These are phyloP conservation scores for Garra rufa DNA, from an alignment of 2,113 vertebrate genomes.

Conservation along the genomic window DNA sequence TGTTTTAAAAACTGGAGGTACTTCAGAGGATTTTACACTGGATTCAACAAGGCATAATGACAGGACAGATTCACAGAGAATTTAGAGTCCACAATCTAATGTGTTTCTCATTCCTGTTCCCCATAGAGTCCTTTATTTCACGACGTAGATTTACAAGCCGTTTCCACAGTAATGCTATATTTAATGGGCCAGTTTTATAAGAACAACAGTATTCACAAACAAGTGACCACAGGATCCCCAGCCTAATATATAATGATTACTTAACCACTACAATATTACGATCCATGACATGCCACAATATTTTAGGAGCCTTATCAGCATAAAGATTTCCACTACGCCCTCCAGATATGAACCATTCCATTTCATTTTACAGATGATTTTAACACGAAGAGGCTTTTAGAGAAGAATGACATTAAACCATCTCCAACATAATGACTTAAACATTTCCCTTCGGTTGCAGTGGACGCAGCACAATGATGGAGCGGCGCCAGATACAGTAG, in stretches of 20 bases:
- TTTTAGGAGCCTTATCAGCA: conserved; percentile 19
- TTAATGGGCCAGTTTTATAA: conserved; percentile 49
- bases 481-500: conserved; percentile 13
- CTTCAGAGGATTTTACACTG: not conserved
- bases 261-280: not conserved
- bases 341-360: not conserved
- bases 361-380: not conserved
- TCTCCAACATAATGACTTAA: conserved; percentile 15
- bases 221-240: conserved; percentile 40
- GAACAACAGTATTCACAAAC: conserved; percentile 53
- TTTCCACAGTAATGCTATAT: conserved; percentile 44
- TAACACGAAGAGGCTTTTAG: not conserved
- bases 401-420: not conserved
- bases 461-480: conserved; percentile 27
- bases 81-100: conserved; percentile 1
- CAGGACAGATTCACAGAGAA: not conserved
- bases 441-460: not conserved
- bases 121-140: conserved; percentile 23
- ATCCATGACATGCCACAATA: not conserved
- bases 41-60: not conserved
- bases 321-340: conserved; percentile 1
- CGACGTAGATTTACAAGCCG: conserved; percentile 44
- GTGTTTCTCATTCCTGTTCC: conserved; percentile 51
- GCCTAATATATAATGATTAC: conserved; percentile 34
- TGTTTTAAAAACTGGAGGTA: not conserved